These are phyloP conservation scores for Saturnia pavonia DNA, from an alignment of 2,888 invertebrate species.

Conservation along the genomic window DNA sequence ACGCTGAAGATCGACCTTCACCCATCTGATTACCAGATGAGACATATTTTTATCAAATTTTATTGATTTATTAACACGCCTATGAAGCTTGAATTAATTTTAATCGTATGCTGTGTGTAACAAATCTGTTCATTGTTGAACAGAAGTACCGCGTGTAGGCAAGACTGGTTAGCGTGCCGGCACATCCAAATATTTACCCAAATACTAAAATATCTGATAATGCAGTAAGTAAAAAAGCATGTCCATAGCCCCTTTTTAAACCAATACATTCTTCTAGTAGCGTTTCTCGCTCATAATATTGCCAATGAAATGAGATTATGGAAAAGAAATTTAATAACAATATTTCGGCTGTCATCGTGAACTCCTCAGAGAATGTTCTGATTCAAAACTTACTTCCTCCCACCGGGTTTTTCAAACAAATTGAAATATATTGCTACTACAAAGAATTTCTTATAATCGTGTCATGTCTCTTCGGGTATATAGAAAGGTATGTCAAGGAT, in stretches of 20 bases:
- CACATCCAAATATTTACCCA: no score
- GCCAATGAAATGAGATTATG: not conserved
- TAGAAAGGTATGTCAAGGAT: slow-evolving; percentile 27
- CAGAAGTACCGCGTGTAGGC: no score
- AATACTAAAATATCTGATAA: not conserved
- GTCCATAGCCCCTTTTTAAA: not conserved
- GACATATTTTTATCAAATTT: no score
- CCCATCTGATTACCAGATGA: no score
- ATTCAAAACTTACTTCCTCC: slow-evolving; percentile 39
- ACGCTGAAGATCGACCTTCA: no score
- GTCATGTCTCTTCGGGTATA: slow-evolving; percentile 24
- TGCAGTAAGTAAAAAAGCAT: not conserved
- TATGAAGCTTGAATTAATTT: no score
- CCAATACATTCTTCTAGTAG: not conserved
- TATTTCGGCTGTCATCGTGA: not conserved
- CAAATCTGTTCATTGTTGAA: no score
- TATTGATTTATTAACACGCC: no score
- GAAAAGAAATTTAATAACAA: not conserved
- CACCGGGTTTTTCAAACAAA: slow-evolving; percentile 35
- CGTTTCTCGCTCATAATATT: slow-evolving; percentile 1
- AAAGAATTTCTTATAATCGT: slow-evolving; percentile 18
- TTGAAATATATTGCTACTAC: slow-evolving; percentile 42
- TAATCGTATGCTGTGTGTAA: no score
- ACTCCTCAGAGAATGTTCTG: slow-evolving; percentile 33
- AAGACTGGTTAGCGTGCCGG: no score